A percentile compares a stretch with the other conserved stretches of the same genome.
phyloP scores from a whole-genome alignment of 2,797 vertebrate species.

The Halcyon leucocephala region DNA sequence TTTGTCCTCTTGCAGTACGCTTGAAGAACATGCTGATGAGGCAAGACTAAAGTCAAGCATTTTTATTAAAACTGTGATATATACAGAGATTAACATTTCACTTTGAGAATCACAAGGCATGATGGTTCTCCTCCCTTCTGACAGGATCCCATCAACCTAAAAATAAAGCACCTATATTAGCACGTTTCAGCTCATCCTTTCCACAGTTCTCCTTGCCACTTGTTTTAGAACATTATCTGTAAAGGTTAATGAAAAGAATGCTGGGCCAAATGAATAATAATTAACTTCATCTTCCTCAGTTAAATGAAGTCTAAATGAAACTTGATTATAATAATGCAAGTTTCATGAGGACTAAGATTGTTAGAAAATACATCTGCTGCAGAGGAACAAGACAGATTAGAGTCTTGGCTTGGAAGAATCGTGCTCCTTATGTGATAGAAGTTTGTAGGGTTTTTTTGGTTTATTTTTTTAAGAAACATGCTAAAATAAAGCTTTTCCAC shows the following conservation, averaged over 20 bases:
- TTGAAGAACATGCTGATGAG: constrained; percentile 12
- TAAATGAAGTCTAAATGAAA: constrained; percentile 13
- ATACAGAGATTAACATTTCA: constrained; percentile 7
- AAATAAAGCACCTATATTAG: background rate
- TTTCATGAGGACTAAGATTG: constrained; percentile 5
- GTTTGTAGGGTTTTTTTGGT: background rate
- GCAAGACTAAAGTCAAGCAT: constrained; percentile 7
- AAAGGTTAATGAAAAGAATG: constrained; percentile 45
- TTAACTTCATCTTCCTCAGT: constrained; percentile 15
- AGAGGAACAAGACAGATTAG: background rate
- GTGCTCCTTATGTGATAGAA: background rate
- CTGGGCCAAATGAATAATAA: constrained; percentile 20
- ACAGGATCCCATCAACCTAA: background rate
- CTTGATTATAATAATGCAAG: background rate
- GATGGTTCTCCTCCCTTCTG: constrained; percentile 5
- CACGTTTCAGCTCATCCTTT: background rate
- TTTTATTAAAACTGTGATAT: constrained; percentile 12
- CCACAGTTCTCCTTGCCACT: background rate
- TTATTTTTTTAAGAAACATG: background rate
- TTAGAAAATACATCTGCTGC: background rate
- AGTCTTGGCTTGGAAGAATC: background rate
- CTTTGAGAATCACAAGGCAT: constrained; percentile 17
- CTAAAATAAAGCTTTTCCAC: background rate
- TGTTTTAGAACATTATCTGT: background rate
- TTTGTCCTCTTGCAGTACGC: background rate